Evolutionary conservation across 1,140 invertebrate genomes (phyloP), one percentile per base, ranked within the genome.

Genomic region (Plectrocnemia conspersa): DNA sequence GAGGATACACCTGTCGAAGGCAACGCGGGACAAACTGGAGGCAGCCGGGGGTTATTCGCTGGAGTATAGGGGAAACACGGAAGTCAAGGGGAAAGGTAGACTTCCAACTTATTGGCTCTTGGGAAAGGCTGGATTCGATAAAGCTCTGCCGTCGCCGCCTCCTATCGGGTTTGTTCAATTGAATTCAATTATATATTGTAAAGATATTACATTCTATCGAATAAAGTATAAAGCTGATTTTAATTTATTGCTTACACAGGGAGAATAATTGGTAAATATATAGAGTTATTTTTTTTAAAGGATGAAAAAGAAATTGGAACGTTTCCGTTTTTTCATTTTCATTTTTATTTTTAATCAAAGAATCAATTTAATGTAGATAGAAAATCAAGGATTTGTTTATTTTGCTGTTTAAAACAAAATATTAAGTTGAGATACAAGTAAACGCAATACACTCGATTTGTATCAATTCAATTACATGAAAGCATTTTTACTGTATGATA

Each of bases 21-120:
- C 83, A 38, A 93, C 90, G 0, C 83, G 86, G 61, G 79, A 82
- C 63, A 81, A 82, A 36, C 73, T 94, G 42, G 82, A 82, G 56
- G 79, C 81, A 55, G 82, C 84, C 11, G 89, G 89, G 1, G 88
- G 88, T 10, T 94, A 90, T 70, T 74, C 83, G 6, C 79, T 91
- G 54, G 83, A 90, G 61, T 89, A 82, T 61, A 78, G 90, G 36
- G 91, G 91, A 1, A 76, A 83, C 41, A 91, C 88, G 1, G 86
- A 90, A 59, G 77, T 95, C 40, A 93, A 93, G 74, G 91, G 91
- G 38, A 94, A 93, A 76, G 92, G 91, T 25, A 82, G 81, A 66
- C 88, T 92, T 83, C 83, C 84, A 54, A 95, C 92, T 1, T 95
- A 90, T 71, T 95, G 91, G 91, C 74, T 96, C 36, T 75, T 89